Evolutionary conservation across 2,888 invertebrate genomes (phyloP).

Genomic region (Cephus rjabovi): DNA sequence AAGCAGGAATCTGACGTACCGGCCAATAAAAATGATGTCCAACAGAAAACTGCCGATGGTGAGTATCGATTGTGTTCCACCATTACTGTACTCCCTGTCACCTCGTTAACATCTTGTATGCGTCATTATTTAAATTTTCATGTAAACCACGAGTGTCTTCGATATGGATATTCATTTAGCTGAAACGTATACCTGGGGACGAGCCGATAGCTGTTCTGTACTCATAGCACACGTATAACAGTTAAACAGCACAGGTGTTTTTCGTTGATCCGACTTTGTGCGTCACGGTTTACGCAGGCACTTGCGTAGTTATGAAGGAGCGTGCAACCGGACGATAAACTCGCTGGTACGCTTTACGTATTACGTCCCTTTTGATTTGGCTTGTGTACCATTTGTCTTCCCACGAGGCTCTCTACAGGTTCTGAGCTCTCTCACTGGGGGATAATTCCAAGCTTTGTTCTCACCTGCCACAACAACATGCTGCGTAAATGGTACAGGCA

Average conservation of each 20-base stretch:
- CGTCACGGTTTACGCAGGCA: background rate
- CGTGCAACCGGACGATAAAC: background rate
- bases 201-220: background rate
- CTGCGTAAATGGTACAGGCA: too few relatives aligned
- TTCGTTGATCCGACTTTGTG: background rate
- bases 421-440: too few relatives aligned
- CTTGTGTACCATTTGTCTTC: too few relatives aligned
- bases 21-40: slow-evolving; percentile 42
- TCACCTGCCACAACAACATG: too few relatives aligned
- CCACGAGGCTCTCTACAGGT: too few relatives aligned
- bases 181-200: too few relatives aligned
- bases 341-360: background rate
- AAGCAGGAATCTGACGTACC: slow-evolving; percentile 41
- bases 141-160: background rate
- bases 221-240: background rate
- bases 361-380: background rate
- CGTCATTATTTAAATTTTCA: background rate
- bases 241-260: background rate
- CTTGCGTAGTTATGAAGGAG: background rate
- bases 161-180: background rate
- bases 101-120: background rate
- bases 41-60: slow-evolving; percentile 52
- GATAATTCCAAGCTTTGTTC: too few relatives aligned
- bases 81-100: background rate
- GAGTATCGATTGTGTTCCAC: slow-evolving; percentile 31